phyloP scores from a whole-genome alignment of 2,888 invertebrate species.

The Drosophila mayaguana region DNA sequence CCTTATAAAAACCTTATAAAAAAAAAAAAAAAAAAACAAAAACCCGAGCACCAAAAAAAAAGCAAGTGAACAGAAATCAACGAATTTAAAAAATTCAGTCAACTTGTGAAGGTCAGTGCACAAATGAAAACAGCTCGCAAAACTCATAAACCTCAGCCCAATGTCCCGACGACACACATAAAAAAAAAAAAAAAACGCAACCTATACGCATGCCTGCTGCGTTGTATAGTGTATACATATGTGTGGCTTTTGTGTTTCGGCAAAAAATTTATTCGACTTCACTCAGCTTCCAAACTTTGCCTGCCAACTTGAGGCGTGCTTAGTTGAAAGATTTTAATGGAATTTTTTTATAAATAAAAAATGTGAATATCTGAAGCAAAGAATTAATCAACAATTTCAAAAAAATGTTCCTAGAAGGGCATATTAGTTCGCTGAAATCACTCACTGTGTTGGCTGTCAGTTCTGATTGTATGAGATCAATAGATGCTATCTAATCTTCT shows the following conservation, averaged over 20 bases:
- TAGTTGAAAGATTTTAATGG: slow-evolving; percentile 1
- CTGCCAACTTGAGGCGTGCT: neutral
- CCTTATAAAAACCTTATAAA: slow-evolving; percentile 45
- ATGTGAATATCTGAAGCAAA: neutral
- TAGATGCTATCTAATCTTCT: no score
- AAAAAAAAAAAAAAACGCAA: neutral
- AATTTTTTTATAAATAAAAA: slow-evolving; percentile 1
- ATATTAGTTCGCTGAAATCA: neutral
- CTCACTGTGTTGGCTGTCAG: no score
- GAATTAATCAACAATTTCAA: neutral
- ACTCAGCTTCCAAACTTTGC: neutral
- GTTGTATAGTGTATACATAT: neutral
- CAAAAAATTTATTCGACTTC: neutral
- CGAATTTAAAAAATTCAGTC: slow-evolving; percentile 55
- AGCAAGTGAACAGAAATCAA: slow-evolving; percentile 4
- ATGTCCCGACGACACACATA: neutral
- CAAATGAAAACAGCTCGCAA: slow-evolving; percentile 26
- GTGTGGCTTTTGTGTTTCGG: neutral
- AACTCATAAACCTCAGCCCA: neutral
- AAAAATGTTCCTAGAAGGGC: neutral
- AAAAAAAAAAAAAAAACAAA: slow-evolving; percentile 32
- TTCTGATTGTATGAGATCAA: no score
- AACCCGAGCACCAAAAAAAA: slow-evolving; percentile 2
- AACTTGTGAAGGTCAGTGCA: slow-evolving; percentile 59
- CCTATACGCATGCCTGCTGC: slow-evolving; percentile 1